A percentile compares a stretch with the other conserved stretches of the same genome.
These are phyloP conservation scores for Mythimna albipuncta DNA, from an alignment of 2,888 invertebrate genomes.

Conservation along the genomic window DNA sequence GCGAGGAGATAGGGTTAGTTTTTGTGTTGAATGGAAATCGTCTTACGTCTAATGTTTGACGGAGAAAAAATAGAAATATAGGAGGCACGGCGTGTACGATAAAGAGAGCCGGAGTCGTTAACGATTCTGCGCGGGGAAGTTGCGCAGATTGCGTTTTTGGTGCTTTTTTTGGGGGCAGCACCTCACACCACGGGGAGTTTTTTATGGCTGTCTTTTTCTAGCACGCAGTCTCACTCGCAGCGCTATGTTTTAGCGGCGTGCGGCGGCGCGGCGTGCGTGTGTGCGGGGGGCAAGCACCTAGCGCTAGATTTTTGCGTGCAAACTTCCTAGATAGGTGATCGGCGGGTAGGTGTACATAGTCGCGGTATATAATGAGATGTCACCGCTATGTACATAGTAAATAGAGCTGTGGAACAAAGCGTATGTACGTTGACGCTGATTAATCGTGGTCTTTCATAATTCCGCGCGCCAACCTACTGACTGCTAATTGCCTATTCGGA, in stretches of 20 bases:
- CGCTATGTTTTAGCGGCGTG: conserved; percentile 70
- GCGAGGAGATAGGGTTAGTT: conserved; percentile 48
- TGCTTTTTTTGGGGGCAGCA: conserved; percentile 91
- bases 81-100: conserved; percentile 89
- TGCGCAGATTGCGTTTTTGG: conserved; percentile 91
- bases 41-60: conserved; percentile 87
- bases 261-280: conserved; percentile 66
- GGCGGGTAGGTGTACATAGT: conserved; percentile 76
- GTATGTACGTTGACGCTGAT: conserved; percentile 84
- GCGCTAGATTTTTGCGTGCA: conserved; percentile 89
- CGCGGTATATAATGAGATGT: conserved; percentile 88
- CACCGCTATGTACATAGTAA: conserved; percentile 83
- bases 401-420: conserved; percentile 86
- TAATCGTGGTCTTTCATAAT: conserved; percentile 86
- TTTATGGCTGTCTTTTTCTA: conserved; percentile 89
- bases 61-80: conserved; percentile 91
- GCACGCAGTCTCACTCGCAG: conserved; percentile 83
- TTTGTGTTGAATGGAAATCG: conserved; percentile 68
- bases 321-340: conserved; percentile 87
- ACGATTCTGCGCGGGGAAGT: conserved; percentile 91
- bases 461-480: conserved; percentile 67
- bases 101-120: conserved; percentile 91
- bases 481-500: conserved; percentile 64
- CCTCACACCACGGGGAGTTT: conserved; percentile 89
- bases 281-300: conserved; percentile 86